Evolutionary conservation across 1,140 invertebrate genomes (phyloP).

Genomic region (Littorina saxatilis): DNA sequence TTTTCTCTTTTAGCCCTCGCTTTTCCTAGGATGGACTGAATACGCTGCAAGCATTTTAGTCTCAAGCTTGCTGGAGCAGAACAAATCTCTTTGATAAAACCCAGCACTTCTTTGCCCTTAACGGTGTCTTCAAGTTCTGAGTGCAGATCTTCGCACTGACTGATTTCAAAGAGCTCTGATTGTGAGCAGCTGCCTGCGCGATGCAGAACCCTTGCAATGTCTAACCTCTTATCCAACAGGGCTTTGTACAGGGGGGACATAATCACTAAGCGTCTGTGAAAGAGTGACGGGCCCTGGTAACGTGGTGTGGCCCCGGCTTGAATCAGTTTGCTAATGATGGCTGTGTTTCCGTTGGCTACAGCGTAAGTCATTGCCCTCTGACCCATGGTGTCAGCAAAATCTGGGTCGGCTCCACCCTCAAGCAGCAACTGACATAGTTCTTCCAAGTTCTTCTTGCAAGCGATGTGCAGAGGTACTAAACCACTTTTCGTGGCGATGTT

Average conservation of each 20-base stretch:
- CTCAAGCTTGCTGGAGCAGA: not conserved
- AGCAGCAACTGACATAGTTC: constrained; percentile 10
- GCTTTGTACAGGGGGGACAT: constrained; percentile 35
- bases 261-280: constrained; percentile 17
- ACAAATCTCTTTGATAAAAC: constrained; percentile 25
- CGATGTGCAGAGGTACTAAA: constrained; percentile 18
- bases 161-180: constrained; percentile 19
- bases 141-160: constrained; percentile 21
- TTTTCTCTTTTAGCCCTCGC: not conserved
- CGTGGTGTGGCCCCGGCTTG: constrained; percentile 18
- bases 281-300: constrained; percentile 31
- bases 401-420: constrained; percentile 24
- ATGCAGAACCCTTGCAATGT: constrained; percentile 29
- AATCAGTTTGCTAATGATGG: constrained; percentile 16
- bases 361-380: constrained; percentile 20
- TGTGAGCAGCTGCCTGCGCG: constrained; percentile 23
- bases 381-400: constrained; percentile 21
- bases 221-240: constrained; percentile 28
- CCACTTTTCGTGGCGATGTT: constrained; percentile 36
- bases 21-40: constrained; percentile 10
- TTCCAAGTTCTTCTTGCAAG: constrained; percentile 25
- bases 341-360: constrained; percentile 15
- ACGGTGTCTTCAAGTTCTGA: constrained; percentile 29
- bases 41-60: constrained; percentile 7
- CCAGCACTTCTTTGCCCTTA: constrained; percentile 27